Evolutionary conservation across 92 coral and sea anemone species (phyloP), one percentile per base, ranked within the genome.

Genomic region (Umimayanthus kanabou): DNA sequence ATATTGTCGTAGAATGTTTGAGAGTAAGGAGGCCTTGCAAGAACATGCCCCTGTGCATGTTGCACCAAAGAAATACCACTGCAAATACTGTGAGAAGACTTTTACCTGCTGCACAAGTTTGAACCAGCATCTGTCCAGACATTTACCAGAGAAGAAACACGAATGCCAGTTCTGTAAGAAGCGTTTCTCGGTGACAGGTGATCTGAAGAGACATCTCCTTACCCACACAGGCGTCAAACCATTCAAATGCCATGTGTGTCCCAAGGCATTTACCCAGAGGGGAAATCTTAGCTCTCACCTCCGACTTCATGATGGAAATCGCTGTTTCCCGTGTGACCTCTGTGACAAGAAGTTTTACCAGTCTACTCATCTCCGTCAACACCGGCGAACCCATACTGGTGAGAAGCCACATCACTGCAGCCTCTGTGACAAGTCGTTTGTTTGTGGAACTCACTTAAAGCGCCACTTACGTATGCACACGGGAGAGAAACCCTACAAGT

Each of bases 41-140:
- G 13, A 75, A 39, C 79, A 75, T 75, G 42, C 79, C 4, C 79
- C 49, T 16, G 30, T 75, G 49, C 79, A 75, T n/a, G 47, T 37
- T 23, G 79, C 49, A 43, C 53, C 79, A 75, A 75, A 39, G n/a
- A 40, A 37, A 18, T 75, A 39, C 79, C 79, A 75, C 11, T 75
- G 79, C 25, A 75, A 75, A 40, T 75, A 75, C 25, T 75, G 79
- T 39, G 79, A 75, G 49, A 75, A 75, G 79, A 75, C 79, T 53
- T 75, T 75, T 39, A 39, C 26, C 8, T n/a, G 18, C 45, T 40
- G 49, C 30, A 25, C 79, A 75, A 39, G 53, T 37, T 39, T 75
- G 49, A 75, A 39, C 16, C 79, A 75, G 25, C 79, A 75, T 15
- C 22, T 75, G 4, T 75, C 14, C 14, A 40, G 79, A 75, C 79